Evolutionary conservation across 2,888 invertebrate species (phyloP).

Genomic region (Hipparchia sbordonii): DNA sequence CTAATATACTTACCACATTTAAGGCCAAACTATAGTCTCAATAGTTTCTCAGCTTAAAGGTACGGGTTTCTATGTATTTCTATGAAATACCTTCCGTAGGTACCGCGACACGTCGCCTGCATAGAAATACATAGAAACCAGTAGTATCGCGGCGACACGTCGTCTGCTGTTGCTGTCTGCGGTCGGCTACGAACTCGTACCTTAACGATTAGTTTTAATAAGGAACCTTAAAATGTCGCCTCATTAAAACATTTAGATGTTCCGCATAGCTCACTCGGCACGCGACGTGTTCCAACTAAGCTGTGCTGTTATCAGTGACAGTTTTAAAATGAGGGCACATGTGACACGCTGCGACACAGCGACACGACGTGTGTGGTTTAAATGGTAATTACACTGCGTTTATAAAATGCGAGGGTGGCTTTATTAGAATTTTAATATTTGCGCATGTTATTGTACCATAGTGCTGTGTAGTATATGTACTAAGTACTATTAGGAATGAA

Average conservation of each 20-base stretch:
- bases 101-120: too few species aligned
- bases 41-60: too few species aligned
- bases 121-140: too few species aligned
- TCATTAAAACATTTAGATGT: constrained; percentile 35
- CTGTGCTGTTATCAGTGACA: constrained; percentile 39
- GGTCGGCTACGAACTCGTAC: too few species aligned
- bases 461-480: too few species aligned
- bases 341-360: constrained; percentile 7
- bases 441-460: constrained; percentile 1
- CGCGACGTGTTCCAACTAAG: constrained; percentile 35
- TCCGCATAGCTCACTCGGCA: constrained; percentile 33
- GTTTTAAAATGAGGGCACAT: constrained; percentile 33
- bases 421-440: constrained; percentile 32
- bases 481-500: too few species aligned
- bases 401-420: constrained; percentile 30
- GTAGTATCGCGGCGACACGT: too few species aligned
- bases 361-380: constrained; percentile 30
- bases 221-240: constrained; percentile 30
- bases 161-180: too few species aligned
- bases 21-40: too few species aligned
- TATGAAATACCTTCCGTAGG: too few species aligned
- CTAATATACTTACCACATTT: too few species aligned
- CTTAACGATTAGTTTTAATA: neutral
- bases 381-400: constrained; percentile 31
- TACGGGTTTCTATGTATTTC: too few species aligned